Base-by-base conservation (phyloP, 2,113 vertebrate genomes). In the Dipodomys spectabilis region DNA sequence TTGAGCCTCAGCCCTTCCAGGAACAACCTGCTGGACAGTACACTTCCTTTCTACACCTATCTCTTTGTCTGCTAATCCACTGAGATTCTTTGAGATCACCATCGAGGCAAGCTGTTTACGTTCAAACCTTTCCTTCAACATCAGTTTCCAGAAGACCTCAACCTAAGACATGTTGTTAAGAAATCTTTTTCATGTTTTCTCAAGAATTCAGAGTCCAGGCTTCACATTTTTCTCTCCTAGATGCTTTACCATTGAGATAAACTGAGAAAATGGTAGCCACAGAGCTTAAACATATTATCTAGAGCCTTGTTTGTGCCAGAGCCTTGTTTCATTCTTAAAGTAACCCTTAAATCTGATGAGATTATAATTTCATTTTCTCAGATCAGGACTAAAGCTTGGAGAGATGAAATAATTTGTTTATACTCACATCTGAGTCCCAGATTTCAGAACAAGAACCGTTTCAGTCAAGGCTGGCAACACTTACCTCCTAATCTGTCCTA, bases 231-330 rank as follows among this genome's bases (percentile, higher is more conserved):
- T 82, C 23, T 79, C 35, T 84, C 57, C 82, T 77, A 91, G 11
- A 44, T 86, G 18, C 53, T 92, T 94, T 72, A 35, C 53, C 45
- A 84, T 32, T 80, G 53, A 91, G 32, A 44, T 72, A 95, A 91
- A 80, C 44, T 39, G 35, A 85, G 71, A 80, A 74, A 74, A 73
- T 86, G 22, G 18, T 39, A 16, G 64, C 1, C 27, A 93, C 71
- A 62, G 28, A 71, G 18, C 19, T 45, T 25, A n/a, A 94, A 82
- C 2, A 74, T 49, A 71, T 0, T 64, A 6, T 57, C 53, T 57
- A 78, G 7, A 88, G 82, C 10, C 77, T 81, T 64, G 79, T 82
- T 64, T 53, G 13, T 79, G 27, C 10, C 13, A 86, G 65, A 32
- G 25, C n/a, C 30, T 73, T 4, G 0, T 82, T 82, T 91, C 79